phyloP scores from a whole-genome alignment of 2,888 invertebrate species.

The Morpho helenor region DNA sequence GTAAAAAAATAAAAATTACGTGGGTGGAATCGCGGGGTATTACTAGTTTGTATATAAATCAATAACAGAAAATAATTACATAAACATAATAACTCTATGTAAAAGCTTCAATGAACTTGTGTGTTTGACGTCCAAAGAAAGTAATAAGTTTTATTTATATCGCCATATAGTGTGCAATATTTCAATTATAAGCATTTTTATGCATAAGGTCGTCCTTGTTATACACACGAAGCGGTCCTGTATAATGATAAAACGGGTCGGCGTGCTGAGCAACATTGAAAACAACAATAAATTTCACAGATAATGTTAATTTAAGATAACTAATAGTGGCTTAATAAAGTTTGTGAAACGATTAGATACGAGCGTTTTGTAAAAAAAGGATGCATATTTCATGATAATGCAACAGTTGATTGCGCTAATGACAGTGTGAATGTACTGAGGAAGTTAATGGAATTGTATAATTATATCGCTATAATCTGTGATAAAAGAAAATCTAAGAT shows the following conservation, averaged over 20 bases:
- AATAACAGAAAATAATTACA: too few relatives aligned
- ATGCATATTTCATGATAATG: slow-evolving; percentile 16
- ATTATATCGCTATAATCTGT: too few relatives aligned
- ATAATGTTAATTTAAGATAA: slow-evolving; percentile 32
- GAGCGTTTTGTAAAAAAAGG: slow-evolving; percentile 12
- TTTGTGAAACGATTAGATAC: slow-evolving; percentile 25
- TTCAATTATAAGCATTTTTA: slow-evolving; percentile 1
- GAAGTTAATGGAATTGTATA: not conserved
- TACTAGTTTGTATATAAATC: too few relatives aligned
- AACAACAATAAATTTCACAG: slow-evolving; percentile 36
- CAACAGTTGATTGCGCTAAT: not conserved
- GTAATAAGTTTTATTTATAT: too few relatives aligned
- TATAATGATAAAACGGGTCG: slow-evolving; percentile 18
- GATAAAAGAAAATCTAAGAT: too few relatives aligned
- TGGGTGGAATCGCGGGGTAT: too few relatives aligned
- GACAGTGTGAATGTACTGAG: slow-evolving; percentile 1
- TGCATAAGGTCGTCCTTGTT: not conserved
- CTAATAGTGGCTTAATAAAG: slow-evolving; percentile 39
- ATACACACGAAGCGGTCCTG: slow-evolving; percentile 1
- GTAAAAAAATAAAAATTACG: too few relatives aligned
- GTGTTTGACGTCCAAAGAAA: too few relatives aligned
- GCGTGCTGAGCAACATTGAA: slow-evolving; percentile 32
- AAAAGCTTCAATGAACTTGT: too few relatives aligned
- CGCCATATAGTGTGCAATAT: too few relatives aligned
- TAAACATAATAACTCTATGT: too few relatives aligned